A percentile compares a stretch with the other conserved stretches of the same genome.
These are phyloP conservation scores for Grallaria varia DNA, from an alignment of 2,113 vertebrate genomes.

Conservation along the genomic window DNA sequence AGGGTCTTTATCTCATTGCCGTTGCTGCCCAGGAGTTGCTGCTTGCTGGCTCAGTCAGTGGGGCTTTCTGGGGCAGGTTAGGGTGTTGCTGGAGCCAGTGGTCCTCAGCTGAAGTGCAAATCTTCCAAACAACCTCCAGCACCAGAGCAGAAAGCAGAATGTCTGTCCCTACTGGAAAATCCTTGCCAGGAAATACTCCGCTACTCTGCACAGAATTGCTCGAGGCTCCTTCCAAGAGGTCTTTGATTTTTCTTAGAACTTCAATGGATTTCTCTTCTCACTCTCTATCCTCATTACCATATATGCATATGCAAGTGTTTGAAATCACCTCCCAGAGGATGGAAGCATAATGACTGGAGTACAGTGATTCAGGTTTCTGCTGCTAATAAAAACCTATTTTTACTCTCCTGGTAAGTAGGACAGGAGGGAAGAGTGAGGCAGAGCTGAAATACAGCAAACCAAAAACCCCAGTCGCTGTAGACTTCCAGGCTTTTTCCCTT, in stretches of 20 bases:
- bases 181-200: constrained; percentile 37
- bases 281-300: constrained; percentile 52
- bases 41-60: not conserved
- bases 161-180: constrained; percentile 30
- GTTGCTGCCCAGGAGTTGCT: not conserved
- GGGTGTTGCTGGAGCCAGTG: not conserved
- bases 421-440: constrained; percentile 29
- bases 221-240: constrained; percentile 49
- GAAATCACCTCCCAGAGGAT: constrained; percentile 61
- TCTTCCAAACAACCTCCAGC: not conserved
- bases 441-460: constrained; percentile 33
- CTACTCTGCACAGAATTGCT: constrained; percentile 26
- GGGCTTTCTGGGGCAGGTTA: not conserved
- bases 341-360: constrained; percentile 50
- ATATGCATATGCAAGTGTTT: constrained; percentile 64
- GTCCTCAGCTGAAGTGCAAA: not conserved
- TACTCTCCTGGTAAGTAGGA: constrained; percentile 62
- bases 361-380: constrained; percentile 65
- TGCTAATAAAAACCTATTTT: constrained; percentile 67
- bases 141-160: not conserved
- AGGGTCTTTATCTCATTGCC: not conserved
- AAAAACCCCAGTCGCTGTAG: not conserved
- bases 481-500: not conserved
- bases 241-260: constrained; percentile 65
- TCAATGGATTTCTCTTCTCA: constrained; percentile 59